These are phyloP conservation scores for Nannobrachium achirus DNA, from an alignment of 2,113 vertebrate species.

Conservation along the genomic window DNA sequence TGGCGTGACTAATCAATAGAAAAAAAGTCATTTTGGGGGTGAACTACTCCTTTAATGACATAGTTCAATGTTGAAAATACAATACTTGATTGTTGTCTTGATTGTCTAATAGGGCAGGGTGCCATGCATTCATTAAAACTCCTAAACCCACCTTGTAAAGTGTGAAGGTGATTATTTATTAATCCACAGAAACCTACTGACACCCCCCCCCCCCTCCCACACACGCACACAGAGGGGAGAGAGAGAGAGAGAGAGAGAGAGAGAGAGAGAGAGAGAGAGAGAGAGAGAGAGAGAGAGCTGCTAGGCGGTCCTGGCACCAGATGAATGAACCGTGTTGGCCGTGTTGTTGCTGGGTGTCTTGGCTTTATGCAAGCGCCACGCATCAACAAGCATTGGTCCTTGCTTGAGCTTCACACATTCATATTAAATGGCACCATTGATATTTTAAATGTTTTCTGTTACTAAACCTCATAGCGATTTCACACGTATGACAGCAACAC, in stretches of 20 bases:
- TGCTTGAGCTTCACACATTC: conserved; percentile 42
- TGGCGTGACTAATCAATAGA: too few species aligned
- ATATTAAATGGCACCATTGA: conserved; percentile 36
- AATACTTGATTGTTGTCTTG: too few species aligned
- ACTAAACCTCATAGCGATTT: conserved; percentile 15
- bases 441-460: conserved; percentile 5
- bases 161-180: conserved; percentile 62
- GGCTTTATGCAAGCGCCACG: conserved; percentile 35
- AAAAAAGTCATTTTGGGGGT: too few species aligned
- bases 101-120: conserved; percentile 45
- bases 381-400: conserved; percentile 48
- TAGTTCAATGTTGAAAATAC: too few species aligned
- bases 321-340: conserved; percentile 56
- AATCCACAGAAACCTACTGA: conserved; percentile 62
- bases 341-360: conserved; percentile 44
- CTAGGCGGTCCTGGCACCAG: conserved; percentile 63
- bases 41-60: too few species aligned
- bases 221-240: too few species aligned
- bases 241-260: too few species aligned
- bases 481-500: neutral
- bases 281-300: too few species aligned
- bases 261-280: too few species aligned
- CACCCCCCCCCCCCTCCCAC: conserved; percentile 15
- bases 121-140: conserved; percentile 49
- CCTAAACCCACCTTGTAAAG: conserved; percentile 40